Percentiles rank a stretch among this genome's conserved stretches.
Conservation (phyloP, 1,140 invertebrate species). For the Brachionus calyciflorus region DNA sequence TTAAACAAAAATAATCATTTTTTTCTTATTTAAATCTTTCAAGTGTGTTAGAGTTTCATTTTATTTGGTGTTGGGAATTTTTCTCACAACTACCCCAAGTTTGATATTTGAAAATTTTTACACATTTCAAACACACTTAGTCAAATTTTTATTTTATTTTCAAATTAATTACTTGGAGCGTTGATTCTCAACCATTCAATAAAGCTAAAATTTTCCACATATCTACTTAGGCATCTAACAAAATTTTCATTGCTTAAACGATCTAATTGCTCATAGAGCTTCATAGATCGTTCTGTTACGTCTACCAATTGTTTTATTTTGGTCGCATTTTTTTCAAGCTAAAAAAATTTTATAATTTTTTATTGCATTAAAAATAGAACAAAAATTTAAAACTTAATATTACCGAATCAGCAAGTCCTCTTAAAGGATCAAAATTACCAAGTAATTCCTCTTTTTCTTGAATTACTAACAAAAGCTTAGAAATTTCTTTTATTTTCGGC, state of each 20-base stretch:
- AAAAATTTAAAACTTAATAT: not conserved
- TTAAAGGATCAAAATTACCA: not conserved
- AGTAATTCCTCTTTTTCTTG: not conserved
- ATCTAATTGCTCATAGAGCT: not conserved
- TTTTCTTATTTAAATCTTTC: too few species aligned
- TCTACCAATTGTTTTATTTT: not conserved
- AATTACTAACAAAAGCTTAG: not conserved
- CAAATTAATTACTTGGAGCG: not conserved
- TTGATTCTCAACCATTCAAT: not conserved
- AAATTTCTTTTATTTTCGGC: conserved; percentile 6
- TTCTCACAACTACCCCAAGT: too few species aligned
- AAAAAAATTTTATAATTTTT: not conserved
- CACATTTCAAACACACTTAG: too few species aligned
- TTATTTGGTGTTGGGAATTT: too few species aligned
- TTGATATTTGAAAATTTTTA: too few species aligned
- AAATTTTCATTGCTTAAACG: not conserved
- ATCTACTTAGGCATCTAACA: conserved; percentile 5
- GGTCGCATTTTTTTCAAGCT: not conserved
- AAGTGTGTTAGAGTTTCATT: too few species aligned
- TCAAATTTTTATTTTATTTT: too few species aligned
- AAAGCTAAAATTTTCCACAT: conserved; percentile 14
- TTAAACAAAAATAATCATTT: too few species aligned
- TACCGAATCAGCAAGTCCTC: not conserved
- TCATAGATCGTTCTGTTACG: not conserved
- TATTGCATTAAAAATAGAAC: not conserved